Evolutionary conservation across 1,140 invertebrate genomes (phyloP).

Genomic region (Hylaeus anthracinus): DNA sequence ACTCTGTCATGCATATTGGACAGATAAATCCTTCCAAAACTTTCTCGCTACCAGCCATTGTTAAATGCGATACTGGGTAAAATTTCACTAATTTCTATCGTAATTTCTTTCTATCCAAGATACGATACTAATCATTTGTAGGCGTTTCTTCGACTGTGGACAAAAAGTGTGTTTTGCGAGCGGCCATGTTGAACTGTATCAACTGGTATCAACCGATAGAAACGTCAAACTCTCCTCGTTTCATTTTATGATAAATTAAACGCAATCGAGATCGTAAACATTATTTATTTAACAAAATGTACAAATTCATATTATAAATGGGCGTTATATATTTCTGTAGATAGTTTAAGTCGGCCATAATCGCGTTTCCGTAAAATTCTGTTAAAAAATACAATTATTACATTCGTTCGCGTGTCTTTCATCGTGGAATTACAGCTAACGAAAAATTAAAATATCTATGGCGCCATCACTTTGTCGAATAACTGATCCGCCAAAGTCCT

Average conservation of each 20-base stretch:
- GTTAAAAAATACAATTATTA: background rate
- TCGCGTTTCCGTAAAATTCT: background rate
- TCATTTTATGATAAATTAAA: background rate
- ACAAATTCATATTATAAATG: slow-evolving; percentile 1
- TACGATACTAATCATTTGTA: background rate
- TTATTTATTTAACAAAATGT: slow-evolving; percentile 23
- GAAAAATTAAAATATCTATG: slow-evolving; percentile 14
- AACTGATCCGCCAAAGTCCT: slow-evolving; percentile 80
- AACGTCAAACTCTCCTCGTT: slow-evolving; percentile 34
- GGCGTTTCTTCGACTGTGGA: slow-evolving; percentile 33
- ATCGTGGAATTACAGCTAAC: background rate
- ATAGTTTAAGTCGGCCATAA: background rate
- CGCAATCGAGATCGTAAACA: background rate
- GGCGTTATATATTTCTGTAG: background rate
- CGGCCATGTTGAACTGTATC: slow-evolving; percentile 56
- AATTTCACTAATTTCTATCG: background rate
- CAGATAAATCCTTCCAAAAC: slow-evolving; percentile 96
- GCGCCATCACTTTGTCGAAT: slow-evolving; percentile 64
- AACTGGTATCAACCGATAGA: slow-evolving; percentile 57
- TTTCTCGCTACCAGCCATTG: slow-evolving; percentile 81
- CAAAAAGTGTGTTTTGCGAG: slow-evolving; percentile 14
- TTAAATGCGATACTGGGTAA: background rate
- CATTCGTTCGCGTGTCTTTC: background rate
- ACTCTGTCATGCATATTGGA: slow-evolving; percentile 94
- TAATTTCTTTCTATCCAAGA: slow-evolving; percentile 1